Conservation (phyloP, 2,888 invertebrate genomes). For the Thelaira solivaga region DNA sequence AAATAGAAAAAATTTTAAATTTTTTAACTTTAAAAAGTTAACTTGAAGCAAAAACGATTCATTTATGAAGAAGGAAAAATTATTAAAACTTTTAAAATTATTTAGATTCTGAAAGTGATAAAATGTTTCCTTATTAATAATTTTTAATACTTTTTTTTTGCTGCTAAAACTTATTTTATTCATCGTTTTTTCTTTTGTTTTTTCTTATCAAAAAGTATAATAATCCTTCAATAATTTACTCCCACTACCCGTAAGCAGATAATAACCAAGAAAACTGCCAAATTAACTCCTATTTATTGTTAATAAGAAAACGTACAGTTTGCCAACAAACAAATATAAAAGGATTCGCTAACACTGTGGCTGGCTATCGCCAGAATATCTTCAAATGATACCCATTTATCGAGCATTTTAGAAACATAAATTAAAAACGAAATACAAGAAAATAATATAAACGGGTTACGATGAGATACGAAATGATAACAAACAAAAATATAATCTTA, state of each 20-base stretch:
- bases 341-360: conserved; percentile 17
- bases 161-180: background rate
- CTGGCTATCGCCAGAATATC: conserved; percentile 45
- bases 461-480: conserved; percentile 27
- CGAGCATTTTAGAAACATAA: conserved; percentile 50
- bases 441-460: conserved; percentile 46
- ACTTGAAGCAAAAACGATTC: too few relatives aligned
- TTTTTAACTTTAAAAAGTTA: too few relatives aligned
- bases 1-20: too few relatives aligned
- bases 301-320: conserved; percentile 58
- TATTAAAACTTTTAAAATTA: too few relatives aligned
- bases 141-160: background rate
- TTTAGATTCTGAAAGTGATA: too few relatives aligned
- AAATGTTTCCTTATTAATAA: too few relatives aligned
- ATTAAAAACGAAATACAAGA: conserved; percentile 40
- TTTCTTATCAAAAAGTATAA: background rate
- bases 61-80: too few relatives aligned
- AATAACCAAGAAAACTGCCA: conserved; percentile 50
- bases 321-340: background rate
- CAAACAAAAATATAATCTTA: conserved; percentile 48
- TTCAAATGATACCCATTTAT: conserved; percentile 58
- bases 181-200: background rate
- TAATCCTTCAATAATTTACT: conserved; percentile 24
- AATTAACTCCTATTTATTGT: conserved; percentile 62
- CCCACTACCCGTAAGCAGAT: conserved; percentile 11